These are phyloP conservation scores for Oxytorus armatus DNA, from an alignment of 2,888 invertebrate genomes.

Conservation along the genomic window DNA sequence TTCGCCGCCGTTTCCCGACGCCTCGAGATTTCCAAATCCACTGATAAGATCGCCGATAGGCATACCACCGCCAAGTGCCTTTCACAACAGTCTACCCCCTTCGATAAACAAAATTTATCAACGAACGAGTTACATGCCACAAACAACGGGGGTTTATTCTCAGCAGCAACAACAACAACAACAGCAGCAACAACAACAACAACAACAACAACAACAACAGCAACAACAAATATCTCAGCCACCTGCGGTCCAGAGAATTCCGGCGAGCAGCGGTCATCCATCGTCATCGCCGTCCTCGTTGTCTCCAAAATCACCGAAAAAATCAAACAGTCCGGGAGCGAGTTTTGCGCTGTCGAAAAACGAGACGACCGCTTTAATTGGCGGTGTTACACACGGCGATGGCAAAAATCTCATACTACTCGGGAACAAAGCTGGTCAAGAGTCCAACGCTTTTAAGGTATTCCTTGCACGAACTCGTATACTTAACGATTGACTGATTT, in stretches of 20 bases:
- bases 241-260: slow-evolving; percentile 81
- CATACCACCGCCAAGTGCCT: slow-evolving; percentile 82
- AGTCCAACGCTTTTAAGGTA: slow-evolving; percentile 75
- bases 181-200: slow-evolving; percentile 32
- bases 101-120: slow-evolving; percentile 82
- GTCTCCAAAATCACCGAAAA: slow-evolving; percentile 71
- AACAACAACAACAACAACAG: slow-evolving; percentile 32
- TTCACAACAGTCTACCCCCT: slow-evolving; percentile 82
- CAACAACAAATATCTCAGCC: slow-evolving; percentile 73
- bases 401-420: slow-evolving; percentile 39
- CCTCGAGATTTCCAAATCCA: slow-evolving; percentile 79
- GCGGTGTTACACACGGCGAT: slow-evolving; percentile 4
- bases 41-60: slow-evolving; percentile 81
- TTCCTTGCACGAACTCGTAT: too few relatives aligned
- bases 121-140: slow-evolving; percentile 80
- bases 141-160: slow-evolving; percentile 71
- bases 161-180: slow-evolving; percentile 50
- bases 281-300: slow-evolving; percentile 75
- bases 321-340: slow-evolving; percentile 59
- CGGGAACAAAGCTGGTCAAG: slow-evolving; percentile 40
- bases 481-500: too few relatives aligned
- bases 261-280: slow-evolving; percentile 78
- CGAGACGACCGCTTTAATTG: slow-evolving; percentile 66
- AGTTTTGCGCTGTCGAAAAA: slow-evolving; percentile 66
- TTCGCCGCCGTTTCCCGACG: slow-evolving; percentile 76